Percentiles rank a stretch among this genome's conserved stretches.
phyloP scores from a whole-genome alignment of 2,888 invertebrate species.

The Octodonta nipae region DNA sequence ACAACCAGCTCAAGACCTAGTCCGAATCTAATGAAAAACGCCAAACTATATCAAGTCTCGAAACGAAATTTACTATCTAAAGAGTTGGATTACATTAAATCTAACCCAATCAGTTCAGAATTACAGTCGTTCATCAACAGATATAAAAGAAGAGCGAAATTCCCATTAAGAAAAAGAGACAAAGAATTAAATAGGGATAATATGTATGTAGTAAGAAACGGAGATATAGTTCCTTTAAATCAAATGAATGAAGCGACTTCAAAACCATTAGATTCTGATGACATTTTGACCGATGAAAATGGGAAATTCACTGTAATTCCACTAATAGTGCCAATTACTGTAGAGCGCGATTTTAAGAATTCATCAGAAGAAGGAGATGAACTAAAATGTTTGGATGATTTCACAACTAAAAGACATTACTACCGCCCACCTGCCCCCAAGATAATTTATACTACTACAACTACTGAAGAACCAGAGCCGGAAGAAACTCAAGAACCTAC shows the following conservation, averaged over 20 bases:
- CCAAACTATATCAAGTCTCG: conserved; percentile 6
- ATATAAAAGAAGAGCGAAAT: background rate
- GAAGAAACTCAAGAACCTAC: background rate
- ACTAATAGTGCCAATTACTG: conserved; percentile 16
- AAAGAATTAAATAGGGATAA: conserved; percentile 10
- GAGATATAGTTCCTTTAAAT: conserved; percentile 17
- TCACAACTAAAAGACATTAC: background rate
- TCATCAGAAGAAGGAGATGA: conserved; percentile 6
- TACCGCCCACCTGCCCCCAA: background rate
- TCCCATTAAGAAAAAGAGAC: too few relatives aligned
- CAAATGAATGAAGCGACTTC: too few relatives aligned
- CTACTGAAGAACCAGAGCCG: background rate
- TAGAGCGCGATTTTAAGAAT: conserved; percentile 7
- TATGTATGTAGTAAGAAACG: conserved; percentile 19
- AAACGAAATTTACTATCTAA: background rate
- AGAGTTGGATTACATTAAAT: background rate
- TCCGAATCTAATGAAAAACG: too few relatives aligned
- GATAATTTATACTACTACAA: too few relatives aligned
- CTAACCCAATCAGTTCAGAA: background rate
- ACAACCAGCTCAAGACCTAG: too few relatives aligned
- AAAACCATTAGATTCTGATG: conserved; percentile 8
- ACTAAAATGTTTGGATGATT: conserved; percentile 1
- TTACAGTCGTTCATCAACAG: background rate
- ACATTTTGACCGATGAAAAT: conserved; percentile 5
- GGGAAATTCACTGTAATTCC: conserved; percentile 19